A percentile compares a stretch with the other conserved stretches of the same genome.
Evolutionary conservation across 2,797 vertebrate species (phyloP).

Genomic region (Halcyon badia): DNA sequence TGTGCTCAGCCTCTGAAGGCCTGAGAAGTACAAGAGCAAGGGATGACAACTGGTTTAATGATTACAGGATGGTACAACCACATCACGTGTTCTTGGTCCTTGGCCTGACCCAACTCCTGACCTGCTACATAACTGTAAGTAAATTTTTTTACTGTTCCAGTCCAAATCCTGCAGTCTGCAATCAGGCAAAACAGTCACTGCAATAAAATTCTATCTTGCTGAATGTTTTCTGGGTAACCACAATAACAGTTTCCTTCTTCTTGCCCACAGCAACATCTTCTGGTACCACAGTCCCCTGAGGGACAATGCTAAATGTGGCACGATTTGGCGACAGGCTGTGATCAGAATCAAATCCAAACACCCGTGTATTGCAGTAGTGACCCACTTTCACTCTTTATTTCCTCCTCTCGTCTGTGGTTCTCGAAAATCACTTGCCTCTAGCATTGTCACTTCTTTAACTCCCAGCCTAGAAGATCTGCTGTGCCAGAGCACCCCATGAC

Average conservation of each 20-base stretch:
- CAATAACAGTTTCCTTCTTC: neutral
- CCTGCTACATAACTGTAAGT: conserved; percentile 3
- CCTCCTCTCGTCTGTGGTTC: conserved; percentile 9
- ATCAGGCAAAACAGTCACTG: conserved; percentile 2
- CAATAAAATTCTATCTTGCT: neutral
- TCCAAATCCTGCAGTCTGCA: conserved; percentile 24
- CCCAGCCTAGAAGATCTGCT: conserved; percentile 67
- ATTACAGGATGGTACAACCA: neutral
- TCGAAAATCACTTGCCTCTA: conserved; percentile 68
- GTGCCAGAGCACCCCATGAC: conserved; percentile 75
- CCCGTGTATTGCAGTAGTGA: conserved; percentile 20
- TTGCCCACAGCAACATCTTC: conserved; percentile 36
- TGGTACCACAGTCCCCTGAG: neutral
- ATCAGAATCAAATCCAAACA: conserved; percentile 38
- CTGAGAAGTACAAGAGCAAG: neutral
- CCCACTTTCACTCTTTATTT: conserved; percentile 68
- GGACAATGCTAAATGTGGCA: conserved; percentile 16
- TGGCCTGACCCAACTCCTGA: conserved; percentile 33
- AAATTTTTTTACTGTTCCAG: conserved; percentile 27
- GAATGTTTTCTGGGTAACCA: conserved; percentile 3
- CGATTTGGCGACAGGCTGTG: neutral
- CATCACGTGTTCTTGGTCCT: conserved; percentile 4
- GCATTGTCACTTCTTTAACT: conserved; percentile 66
- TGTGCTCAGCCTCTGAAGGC: neutral
- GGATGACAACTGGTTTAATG: neutral